phyloP scores from a whole-genome alignment of 2,797 vertebrate genomes.

The Myiotriccus ornatus region DNA sequence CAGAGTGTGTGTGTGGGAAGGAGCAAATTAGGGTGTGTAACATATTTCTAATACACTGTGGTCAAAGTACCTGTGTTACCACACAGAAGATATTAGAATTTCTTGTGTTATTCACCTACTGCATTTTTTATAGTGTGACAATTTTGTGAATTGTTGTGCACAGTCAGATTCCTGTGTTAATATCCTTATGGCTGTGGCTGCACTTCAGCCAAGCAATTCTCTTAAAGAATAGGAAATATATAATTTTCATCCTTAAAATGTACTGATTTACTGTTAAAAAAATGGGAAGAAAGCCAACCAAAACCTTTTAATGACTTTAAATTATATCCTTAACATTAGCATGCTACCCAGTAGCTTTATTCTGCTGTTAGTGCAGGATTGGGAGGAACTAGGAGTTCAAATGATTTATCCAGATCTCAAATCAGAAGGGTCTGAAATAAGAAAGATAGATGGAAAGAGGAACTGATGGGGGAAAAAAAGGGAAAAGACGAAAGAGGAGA shows the following conservation, averaged over 20 bases:
- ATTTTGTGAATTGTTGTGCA: background rate
- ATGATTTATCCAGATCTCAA: no score
- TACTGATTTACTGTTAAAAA: background rate
- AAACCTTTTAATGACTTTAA: background rate
- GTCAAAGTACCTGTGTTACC: background rate
- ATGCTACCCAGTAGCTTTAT: background rate
- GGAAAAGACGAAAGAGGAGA: background rate
- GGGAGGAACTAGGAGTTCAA: no score
- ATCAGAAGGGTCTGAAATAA: background rate
- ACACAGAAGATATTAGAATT: background rate
- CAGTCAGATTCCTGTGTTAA: background rate
- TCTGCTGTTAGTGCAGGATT: background rate
- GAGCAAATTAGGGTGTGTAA: background rate
- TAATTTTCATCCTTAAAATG: background rate
- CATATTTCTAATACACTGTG: background rate
- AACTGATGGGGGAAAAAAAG: background rate
- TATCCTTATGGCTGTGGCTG: background rate
- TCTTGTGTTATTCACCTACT: background rate
- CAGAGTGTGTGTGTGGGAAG: background rate
- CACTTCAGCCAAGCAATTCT: background rate
- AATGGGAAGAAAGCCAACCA: background rate
- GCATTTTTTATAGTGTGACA: background rate
- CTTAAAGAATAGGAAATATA: background rate
- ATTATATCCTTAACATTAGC: background rate
- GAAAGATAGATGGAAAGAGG: background rate